Percentiles rank a stretch among this genome's conserved stretches.
phyloP scores from a whole-genome alignment of 2,113 vertebrate genomes.

The Aphyosemion australe region DNA sequence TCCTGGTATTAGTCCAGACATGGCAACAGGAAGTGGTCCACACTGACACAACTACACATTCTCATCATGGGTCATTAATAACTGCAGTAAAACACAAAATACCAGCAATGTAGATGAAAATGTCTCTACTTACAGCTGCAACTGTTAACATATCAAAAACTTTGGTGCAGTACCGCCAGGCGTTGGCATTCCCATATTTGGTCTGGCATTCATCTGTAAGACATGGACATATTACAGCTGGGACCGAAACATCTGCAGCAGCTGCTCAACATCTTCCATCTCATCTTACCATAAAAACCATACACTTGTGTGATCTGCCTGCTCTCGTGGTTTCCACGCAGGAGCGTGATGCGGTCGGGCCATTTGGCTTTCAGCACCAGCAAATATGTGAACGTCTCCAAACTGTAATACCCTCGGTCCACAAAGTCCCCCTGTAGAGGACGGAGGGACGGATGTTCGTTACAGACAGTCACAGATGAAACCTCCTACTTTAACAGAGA shows the following conservation, averaged over 20 bases:
- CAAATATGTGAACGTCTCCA: constrained; percentile 97
- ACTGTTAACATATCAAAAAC: constrained; percentile 99
- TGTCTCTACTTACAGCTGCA: constrained; percentile 88
- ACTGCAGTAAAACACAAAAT: too few species aligned
- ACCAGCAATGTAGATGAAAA: not conserved
- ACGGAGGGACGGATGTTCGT: not conserved
- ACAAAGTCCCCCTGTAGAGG: constrained; percentile 93
- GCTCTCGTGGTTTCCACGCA: constrained; percentile 80
- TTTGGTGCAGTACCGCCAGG: constrained; percentile 98
- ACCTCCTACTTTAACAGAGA: too few species aligned
- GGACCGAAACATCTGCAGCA: not conserved
- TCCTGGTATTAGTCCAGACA: too few species aligned
- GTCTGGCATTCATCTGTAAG: constrained; percentile 96
- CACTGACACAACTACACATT: too few species aligned
- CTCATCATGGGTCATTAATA: too few species aligned
- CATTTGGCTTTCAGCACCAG: constrained; percentile 97
- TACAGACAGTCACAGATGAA: too few species aligned
- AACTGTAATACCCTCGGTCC: constrained; percentile 96
- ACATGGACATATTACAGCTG: not conserved
- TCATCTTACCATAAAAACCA: constrained; percentile 92
- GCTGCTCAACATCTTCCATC: not conserved
- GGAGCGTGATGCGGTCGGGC: constrained; percentile 97
- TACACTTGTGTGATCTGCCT: too few species aligned
- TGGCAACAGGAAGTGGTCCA: too few species aligned
- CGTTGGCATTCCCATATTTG: constrained; percentile 97